Base-by-base conservation (phyloP, 2,797 vertebrate species). In the Sebastes minor region DNA sequence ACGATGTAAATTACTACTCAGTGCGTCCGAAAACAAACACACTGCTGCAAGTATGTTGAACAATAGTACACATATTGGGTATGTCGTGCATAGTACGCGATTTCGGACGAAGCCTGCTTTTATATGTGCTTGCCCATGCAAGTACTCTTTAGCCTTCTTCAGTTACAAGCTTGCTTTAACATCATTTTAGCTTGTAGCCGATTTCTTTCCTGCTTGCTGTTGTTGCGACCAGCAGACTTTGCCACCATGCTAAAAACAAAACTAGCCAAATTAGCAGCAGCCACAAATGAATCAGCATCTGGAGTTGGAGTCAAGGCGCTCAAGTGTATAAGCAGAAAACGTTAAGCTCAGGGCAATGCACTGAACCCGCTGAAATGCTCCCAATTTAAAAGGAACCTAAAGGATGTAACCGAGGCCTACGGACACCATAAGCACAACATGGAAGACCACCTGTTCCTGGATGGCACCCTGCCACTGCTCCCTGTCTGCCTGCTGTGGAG, bases 401-500 rank as follows among this genome's bases (percentile, higher is more conserved):
- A 91, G 89, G 89, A 84, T 90, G 75, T 93, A 93, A 94, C 84
- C 85, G 89, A 86, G 91, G 92, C 89, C 93, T 91, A 87, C 81
- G 89, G 91, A 93, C 93, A 90, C 60, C 92, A 91, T 93, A 92
- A 91, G 90, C 86, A 74, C 87, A 74, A 92, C 92, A 92, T 79
- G 92, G 85, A 90, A 23, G 88, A 91, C 90, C 93, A 95, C 94
- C 94, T 95, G 94, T 94, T 94, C 91, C 72, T 81, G 87, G 81
- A 93, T 94, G 94, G 93, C 94, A 92, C 80, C 89, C 88, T 93
- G 94, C 94, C 94, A 94, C 89, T 71, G 84, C 89, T 91, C 87
- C 64, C 94, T 94, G 94, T 95, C 95, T 95, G 95, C 95, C 95
- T 95, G 94, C 92, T 88, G 95, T 94, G 94, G 95, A 94, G 94